Evolutionary conservation across 2,888 invertebrate genomes (phyloP).

Genomic region (Melitaea athalia): DNA sequence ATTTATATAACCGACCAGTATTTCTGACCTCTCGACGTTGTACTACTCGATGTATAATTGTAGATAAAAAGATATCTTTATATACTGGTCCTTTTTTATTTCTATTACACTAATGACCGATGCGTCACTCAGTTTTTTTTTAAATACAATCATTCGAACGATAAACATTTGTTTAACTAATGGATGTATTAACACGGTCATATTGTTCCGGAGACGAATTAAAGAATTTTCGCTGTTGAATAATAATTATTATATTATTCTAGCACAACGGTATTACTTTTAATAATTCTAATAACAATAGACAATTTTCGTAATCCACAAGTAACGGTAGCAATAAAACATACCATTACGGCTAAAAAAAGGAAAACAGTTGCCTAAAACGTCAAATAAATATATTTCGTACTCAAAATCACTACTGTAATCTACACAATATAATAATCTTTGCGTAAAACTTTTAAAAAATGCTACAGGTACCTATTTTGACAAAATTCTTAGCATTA

Average conservation of each 20-base stretch:
- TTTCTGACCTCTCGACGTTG: slow-evolving; percentile 46
- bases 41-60: background rate
- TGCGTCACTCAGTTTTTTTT: slow-evolving; percentile 43
- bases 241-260: background rate
- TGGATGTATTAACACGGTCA: slow-evolving; percentile 38
- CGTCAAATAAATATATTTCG: too few relatives aligned
- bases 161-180: slow-evolving; percentile 46
- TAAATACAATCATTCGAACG: slow-evolving; percentile 39
- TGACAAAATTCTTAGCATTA: too few relatives aligned
- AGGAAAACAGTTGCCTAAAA: too few relatives aligned
- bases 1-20: slow-evolving; percentile 64
- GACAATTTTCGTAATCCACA: too few relatives aligned
- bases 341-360: too few relatives aligned
- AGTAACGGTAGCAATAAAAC: too few relatives aligned
- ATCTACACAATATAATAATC: too few relatives aligned
- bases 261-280: too few relatives aligned
- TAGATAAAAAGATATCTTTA: slow-evolving; percentile 35
- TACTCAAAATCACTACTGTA: too few relatives aligned
- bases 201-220: slow-evolving; percentile 28
- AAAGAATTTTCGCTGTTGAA: slow-evolving; percentile 17
- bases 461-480: too few relatives aligned
- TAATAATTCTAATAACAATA: too few relatives aligned
- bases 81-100: slow-evolving; percentile 42
- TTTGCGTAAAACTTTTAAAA: too few relatives aligned
- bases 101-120: slow-evolving; percentile 48